Evolutionary conservation across 2,888 invertebrate genomes (phyloP).

Genomic region (Thalpophila matura): DNA sequence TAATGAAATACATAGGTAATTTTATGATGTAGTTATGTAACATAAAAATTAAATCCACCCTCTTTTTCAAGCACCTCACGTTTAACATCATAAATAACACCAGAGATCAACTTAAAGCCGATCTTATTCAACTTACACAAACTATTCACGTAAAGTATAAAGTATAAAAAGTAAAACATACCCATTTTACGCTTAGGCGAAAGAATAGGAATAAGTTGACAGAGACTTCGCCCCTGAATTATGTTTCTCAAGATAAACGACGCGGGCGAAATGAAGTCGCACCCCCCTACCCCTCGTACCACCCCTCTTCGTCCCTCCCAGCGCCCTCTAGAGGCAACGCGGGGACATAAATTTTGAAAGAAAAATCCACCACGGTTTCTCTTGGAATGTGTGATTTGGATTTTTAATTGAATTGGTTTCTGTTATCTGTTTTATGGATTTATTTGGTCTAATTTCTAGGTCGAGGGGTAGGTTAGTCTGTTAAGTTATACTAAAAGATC

Average conservation of each 20-base stretch:
- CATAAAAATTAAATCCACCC: constrained; percentile 11
- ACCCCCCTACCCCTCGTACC: constrained; percentile 75
- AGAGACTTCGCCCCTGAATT: constrained; percentile 91
- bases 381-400: constrained; percentile 89
- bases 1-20: not conserved
- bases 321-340: constrained; percentile 81
- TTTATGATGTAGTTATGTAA: no score
- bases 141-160: constrained; percentile 56
- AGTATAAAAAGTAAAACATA: constrained; percentile 80
- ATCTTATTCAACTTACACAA: constrained; percentile 45
- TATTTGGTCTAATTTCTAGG: constrained; percentile 51
- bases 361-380: constrained; percentile 89
- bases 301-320: constrained; percentile 63
- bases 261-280: constrained; percentile 94
- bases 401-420: constrained; percentile 88
- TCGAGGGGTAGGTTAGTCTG: not conserved
- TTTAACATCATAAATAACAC: constrained; percentile 42
- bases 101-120: constrained; percentile 46
- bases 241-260: constrained; percentile 94
- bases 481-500: not conserved
- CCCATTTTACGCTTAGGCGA: constrained; percentile 89
- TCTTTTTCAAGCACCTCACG: constrained; percentile 15
- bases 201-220: constrained; percentile 91
- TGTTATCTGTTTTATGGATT: constrained; percentile 64
- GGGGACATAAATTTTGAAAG: constrained; percentile 88